Evolutionary conservation across 64 coral and sea anemone genomes (phyloP).

Genomic region (Pocillopora verrucosa): DNA sequence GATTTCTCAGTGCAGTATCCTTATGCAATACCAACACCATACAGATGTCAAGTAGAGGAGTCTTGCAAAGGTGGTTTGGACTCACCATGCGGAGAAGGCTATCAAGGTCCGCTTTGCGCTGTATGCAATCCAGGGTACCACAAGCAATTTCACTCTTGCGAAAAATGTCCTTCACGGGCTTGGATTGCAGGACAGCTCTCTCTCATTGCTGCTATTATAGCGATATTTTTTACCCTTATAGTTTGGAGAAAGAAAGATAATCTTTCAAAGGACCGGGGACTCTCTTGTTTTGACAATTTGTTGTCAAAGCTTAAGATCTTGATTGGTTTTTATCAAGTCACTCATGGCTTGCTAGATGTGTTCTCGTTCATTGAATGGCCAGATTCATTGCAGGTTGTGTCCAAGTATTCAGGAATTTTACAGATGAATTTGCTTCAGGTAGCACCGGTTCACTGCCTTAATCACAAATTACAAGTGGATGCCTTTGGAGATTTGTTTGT

Average conservation of each 20-base stretch:
- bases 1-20: neutral
- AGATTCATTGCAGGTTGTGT: conserved; percentile 1
- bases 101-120: neutral
- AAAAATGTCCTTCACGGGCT: neutral
- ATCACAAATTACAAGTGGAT: conserved; percentile 17
- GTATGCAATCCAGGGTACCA: neutral
- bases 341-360: conserved; percentile 26
- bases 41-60: neutral
- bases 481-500: conserved; percentile 30
- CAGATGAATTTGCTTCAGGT: conserved; percentile 52
- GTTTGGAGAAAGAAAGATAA: conserved; percentile 16
- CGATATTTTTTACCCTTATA: neutral
- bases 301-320: conserved; percentile 37
- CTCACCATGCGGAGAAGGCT: neutral
- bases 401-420: conserved; percentile 28
- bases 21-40: neutral
- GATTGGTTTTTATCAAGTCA: conserved; percentile 65
- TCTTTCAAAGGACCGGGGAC: neutral
- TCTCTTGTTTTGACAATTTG: neutral
- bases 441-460: conserved; percentile 36
- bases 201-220: neutral
- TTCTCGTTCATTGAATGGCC: conserved; percentile 58
- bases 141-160: neutral
- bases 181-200: neutral
- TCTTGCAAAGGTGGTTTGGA: neutral